phyloP scores from a whole-genome alignment of 2,797 vertebrate genomes.

The Myotis vivesi region DNA sequence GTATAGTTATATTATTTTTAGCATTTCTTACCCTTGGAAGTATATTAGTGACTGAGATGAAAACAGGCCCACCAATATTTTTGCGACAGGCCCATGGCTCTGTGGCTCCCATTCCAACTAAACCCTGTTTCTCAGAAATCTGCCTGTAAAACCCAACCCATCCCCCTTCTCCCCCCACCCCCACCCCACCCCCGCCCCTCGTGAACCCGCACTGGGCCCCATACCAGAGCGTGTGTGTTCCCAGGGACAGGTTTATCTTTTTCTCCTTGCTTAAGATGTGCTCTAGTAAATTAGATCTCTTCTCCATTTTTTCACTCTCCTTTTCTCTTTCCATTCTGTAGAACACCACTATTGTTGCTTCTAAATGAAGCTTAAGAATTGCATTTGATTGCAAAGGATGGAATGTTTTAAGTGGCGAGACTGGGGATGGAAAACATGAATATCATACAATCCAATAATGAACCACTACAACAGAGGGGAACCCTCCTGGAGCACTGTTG shows the following conservation, averaged over 20 bases:
- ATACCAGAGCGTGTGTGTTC: not conserved
- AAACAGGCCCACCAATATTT: not conserved
- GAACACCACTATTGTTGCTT: constrained; percentile 78
- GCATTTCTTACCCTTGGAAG: not conserved
- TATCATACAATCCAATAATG: constrained; percentile 84
- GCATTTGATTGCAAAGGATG: constrained; percentile 83
- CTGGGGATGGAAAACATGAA: constrained; percentile 83
- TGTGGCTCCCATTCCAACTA: not conserved
- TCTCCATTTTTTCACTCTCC: constrained; percentile 69
- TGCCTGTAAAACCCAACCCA: not conserved
- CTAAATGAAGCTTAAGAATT: constrained; percentile 80
- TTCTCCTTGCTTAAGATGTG: constrained; percentile 74
- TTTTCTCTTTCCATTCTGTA: constrained; percentile 79
- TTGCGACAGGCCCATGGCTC: not conserved
- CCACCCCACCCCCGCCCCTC: not conserved
- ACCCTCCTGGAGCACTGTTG: constrained; percentile 75
- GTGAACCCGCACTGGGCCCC: not conserved
- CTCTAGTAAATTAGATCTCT: constrained; percentile 77
- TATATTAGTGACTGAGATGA: not conserved
- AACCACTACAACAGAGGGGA: constrained; percentile 78
- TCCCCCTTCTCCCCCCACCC: too few relatives aligned
- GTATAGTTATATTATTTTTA: not conserved
- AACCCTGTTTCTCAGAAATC: constrained; percentile 18
- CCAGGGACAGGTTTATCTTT: constrained; percentile 54
- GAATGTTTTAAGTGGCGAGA: constrained; percentile 82